These are phyloP conservation scores for Lycocorax pyrrhopterus DNA, from an alignment of 2,113 vertebrate species.

Conservation along the genomic window DNA sequence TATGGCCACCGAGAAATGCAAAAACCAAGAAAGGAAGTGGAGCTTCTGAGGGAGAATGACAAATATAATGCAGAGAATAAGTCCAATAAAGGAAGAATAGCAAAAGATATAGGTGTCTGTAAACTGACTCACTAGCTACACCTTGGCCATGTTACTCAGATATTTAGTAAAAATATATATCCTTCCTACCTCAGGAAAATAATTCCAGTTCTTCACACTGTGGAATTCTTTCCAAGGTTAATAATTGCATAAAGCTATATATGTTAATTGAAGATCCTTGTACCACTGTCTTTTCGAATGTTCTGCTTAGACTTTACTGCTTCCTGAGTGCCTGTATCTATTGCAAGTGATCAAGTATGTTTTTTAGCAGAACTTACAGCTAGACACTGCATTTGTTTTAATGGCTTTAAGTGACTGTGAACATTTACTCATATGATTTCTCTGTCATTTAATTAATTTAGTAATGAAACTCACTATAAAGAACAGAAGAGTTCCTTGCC, in stretches of 20 bases:
- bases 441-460: constrained; percentile 25
- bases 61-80: background rate
- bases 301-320: background rate
- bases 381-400: background rate
- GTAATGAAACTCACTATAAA: background rate
- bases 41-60: background rate
- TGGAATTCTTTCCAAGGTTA: background rate
- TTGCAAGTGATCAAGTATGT: background rate
- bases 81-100: background rate
- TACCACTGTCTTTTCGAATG: background rate
- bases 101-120: background rate
- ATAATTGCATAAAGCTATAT: background rate
- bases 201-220: background rate
- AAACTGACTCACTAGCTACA: background rate
- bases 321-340: background rate
- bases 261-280: background rate
- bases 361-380: constrained; percentile 38
- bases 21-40: background rate
- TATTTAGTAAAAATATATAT: background rate
- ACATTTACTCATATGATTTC: constrained; percentile 4
- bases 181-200: background rate
- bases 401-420: constrained; percentile 1
- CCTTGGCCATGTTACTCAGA: background rate
- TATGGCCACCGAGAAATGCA: background rate
- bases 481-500: background rate